phyloP scores from a whole-genome alignment of 2,113 vertebrate species.

The Bujurquina vittata region DNA sequence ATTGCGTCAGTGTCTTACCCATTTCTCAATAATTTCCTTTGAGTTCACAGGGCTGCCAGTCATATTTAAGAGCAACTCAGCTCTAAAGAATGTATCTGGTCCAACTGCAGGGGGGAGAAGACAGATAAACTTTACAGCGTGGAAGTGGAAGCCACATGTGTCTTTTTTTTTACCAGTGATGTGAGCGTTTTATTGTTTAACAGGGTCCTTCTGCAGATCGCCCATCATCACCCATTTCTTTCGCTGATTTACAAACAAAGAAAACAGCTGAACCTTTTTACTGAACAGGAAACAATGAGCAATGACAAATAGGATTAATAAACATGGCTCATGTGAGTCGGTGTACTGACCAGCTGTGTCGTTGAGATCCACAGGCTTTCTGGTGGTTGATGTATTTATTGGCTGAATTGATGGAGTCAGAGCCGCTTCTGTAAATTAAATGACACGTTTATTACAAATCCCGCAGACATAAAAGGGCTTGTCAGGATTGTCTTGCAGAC shows the following conservation, averaged over 20 bases:
- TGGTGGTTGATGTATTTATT: conserved; percentile 29
- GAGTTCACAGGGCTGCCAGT: conserved; percentile 36
- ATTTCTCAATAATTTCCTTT: conserved; percentile 43
- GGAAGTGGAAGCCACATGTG: background rate
- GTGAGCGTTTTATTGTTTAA: background rate
- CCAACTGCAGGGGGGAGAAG: conserved; percentile 33
- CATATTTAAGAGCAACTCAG: conserved; percentile 56
- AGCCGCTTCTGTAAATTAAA: conserved; percentile 15
- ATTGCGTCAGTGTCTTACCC: conserved; percentile 56
- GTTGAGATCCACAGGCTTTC: conserved; percentile 32
- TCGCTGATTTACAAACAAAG: background rate
- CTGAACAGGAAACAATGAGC: background rate
- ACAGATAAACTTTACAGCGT: background rate
- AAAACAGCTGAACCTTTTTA: background rate
- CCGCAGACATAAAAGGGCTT: background rate
- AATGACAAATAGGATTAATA: background rate
- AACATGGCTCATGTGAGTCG: background rate
- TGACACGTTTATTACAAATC: background rate
- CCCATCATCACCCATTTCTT: background rate
- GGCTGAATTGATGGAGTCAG: background rate
- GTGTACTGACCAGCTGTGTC: conserved; percentile 39
- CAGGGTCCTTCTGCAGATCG: background rate
- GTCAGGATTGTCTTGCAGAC: background rate
- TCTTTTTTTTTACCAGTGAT: background rate
- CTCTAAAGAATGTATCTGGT: conserved; percentile 69